A percentile compares a stretch with the other conserved stretches of the same genome.
These are phyloP conservation scores for Drosophila paramelanica DNA, from an alignment of 2,888 invertebrate species.

Conservation along the genomic window DNA sequence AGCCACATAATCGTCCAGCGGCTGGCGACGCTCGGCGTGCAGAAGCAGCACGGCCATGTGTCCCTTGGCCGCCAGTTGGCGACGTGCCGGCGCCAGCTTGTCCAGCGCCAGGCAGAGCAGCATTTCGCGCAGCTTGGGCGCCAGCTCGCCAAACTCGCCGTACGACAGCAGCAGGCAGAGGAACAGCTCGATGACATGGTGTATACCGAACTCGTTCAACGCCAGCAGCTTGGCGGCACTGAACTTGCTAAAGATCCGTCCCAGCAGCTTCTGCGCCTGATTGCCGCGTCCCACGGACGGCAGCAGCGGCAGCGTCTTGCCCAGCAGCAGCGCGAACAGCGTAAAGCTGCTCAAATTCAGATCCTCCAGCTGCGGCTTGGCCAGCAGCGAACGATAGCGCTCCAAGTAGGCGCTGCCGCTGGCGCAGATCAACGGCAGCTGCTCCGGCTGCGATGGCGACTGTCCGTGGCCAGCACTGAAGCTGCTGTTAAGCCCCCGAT, in stretches of 20 bases:
- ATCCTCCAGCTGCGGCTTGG: constrained; percentile 67
- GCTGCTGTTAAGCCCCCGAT: constrained; percentile 86
- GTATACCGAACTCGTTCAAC: constrained; percentile 86
- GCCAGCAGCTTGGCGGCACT: constrained; percentile 86
- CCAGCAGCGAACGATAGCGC: constrained; percentile 84
- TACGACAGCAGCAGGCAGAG: constrained; percentile 78
- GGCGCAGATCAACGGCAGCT: constrained; percentile 82
- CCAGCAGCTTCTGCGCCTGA: constrained; percentile 85
- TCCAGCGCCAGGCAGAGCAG: constrained; percentile 82
- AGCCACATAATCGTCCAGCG: constrained; percentile 80
- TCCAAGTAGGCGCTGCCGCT: constrained; percentile 82
- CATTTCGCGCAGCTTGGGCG: constrained; percentile 83
- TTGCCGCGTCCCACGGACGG: constrained; percentile 46
- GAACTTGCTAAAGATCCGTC: constrained; percentile 87
- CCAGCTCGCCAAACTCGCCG: constrained; percentile 77
- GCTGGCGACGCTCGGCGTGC: constrained; percentile 80
- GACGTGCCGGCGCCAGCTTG: constrained; percentile 80
- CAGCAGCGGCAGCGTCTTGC: constrained; percentile 81
- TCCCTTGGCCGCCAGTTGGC: constrained; percentile 82
- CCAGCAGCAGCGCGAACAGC: constrained; percentile 85
- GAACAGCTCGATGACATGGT: constrained; percentile 86
- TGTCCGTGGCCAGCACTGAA: constrained; percentile 82
- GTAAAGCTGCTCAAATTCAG: constrained; percentile 85
- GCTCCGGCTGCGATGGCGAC: constrained; percentile 85
- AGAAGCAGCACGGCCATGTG: constrained; percentile 84